Percentiles rank a stretch among this genome's conserved stretches.
phyloP scores from a whole-genome alignment of 2,888 invertebrate species.

The Penaeus monodon region DNA sequence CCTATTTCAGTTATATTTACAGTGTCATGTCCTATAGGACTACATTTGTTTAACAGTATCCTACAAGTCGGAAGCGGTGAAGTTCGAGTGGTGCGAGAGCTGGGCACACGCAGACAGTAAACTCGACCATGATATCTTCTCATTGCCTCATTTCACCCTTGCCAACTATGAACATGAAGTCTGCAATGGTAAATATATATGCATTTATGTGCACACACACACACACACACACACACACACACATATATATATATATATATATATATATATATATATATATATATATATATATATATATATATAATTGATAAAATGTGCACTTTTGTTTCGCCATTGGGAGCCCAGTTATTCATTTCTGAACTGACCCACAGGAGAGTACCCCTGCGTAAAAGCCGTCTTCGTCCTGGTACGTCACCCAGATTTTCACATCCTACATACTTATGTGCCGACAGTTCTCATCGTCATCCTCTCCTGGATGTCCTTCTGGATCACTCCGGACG shows the following conservation, averaged over 20 bases:
- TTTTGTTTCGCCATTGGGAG: too few species aligned
- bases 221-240: neutral
- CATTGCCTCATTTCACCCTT: conserved; percentile 62
- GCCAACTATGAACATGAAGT: conserved; percentile 60
- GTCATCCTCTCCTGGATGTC: conserved; percentile 65
- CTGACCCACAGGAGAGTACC: conserved; percentile 39
- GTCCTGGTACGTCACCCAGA: conserved; percentile 60
- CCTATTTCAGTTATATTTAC: too few species aligned
- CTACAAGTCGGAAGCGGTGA: conserved; percentile 49
- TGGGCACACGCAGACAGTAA: conserved; percentile 43
- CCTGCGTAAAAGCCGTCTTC: conserved; percentile 62
- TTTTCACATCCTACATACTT: conserved; percentile 64
- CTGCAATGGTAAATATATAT: conserved; percentile 55
- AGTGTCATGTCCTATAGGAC: too few species aligned
- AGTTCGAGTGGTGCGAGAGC: conserved; percentile 60
- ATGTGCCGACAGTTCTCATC: conserved; percentile 63
- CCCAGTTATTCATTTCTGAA: neutral
- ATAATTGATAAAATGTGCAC: too few species aligned
- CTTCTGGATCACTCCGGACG: conserved; percentile 64
- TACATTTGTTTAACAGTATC: conserved; percentile 45
- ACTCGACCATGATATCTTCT: conserved; percentile 56
- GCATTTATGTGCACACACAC: neutral
- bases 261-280: conserved; percentile 1
- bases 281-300: neutral
- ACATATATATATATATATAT: neutral